Percentiles rank a stretch among this genome's conserved stretches.
Conservation (phyloP, 2,888 invertebrate species). For the Habrosyne pyritoides region DNA sequence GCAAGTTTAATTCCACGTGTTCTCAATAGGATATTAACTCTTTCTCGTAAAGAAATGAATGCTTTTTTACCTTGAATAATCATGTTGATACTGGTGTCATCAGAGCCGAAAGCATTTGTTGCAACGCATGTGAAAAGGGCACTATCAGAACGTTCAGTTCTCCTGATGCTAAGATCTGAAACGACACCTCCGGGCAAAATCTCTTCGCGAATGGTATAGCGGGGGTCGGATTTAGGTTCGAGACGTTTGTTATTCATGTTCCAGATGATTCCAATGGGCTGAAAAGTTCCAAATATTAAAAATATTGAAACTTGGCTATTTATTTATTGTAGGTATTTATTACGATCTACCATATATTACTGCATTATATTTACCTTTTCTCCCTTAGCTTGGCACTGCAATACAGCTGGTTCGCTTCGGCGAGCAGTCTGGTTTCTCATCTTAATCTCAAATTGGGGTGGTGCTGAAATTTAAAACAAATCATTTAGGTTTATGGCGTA, state of each 20-base stretch:
- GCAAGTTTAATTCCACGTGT: no score
- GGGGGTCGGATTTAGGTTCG: conserved; percentile 94
- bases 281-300: conserved; percentile 15
- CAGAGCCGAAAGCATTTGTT: conserved; percentile 96
- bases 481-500: conserved; percentile 7
- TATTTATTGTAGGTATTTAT: no score
- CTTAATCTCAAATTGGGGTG: conserved; percentile 96
- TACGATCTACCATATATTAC: no score
- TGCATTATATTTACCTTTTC: conserved; percentile 86
- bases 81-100: conserved; percentile 97
- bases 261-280: conserved; percentile 96
- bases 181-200: conserved; percentile 93
- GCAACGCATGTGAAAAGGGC: conserved; percentile 96
- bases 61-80: conserved; percentile 92
- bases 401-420: conserved; percentile 94
- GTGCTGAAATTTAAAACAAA: conserved; percentile 83
- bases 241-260: conserved; percentile 96
- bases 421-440: conserved; percentile 95
- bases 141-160: conserved; percentile 94
- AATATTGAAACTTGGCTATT: background rate
- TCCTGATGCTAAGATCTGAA: conserved; percentile 94
- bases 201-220: conserved; percentile 94
- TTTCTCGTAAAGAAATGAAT: no score
- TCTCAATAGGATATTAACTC: no score
- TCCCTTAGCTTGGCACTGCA: conserved; percentile 96